Conservation (phyloP, 2,113 vertebrate genomes). For the Petaurus breviceps region DNA sequence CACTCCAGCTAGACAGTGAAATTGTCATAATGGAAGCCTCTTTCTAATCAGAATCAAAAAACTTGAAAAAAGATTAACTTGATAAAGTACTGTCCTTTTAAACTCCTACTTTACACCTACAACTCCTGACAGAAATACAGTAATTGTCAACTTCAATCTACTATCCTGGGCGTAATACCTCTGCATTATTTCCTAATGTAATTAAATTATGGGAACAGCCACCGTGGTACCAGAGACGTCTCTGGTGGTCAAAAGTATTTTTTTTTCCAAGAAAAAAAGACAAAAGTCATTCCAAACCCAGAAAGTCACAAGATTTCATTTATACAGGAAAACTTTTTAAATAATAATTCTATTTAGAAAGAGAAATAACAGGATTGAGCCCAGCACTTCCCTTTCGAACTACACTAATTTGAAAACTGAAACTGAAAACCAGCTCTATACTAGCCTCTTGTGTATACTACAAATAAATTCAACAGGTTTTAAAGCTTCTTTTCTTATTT, state of each 20-base stretch:
- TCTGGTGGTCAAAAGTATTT: neutral
- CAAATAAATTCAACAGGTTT: neutral
- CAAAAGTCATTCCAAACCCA: neutral
- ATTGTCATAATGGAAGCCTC: neutral
- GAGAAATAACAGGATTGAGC: constrained; percentile 5
- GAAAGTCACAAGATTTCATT: neutral
- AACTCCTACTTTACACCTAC: neutral
- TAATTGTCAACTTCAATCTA: neutral
- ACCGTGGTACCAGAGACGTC: neutral
- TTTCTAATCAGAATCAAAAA: neutral
- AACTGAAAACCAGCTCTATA: neutral
- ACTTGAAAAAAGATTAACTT: neutral
- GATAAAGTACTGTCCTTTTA: neutral
- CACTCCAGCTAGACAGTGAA: neutral
- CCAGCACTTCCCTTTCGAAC: constrained; percentile 25
- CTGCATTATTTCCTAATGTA: neutral
- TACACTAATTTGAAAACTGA: neutral
- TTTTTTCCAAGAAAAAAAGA: constrained; percentile 34
- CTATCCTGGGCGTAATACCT: neutral
- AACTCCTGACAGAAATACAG: neutral
- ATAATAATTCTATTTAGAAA: constrained; percentile 26
- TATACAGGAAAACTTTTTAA: neutral
- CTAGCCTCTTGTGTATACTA: neutral
- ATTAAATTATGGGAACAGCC: neutral
- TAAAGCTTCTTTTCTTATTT: neutral